These are phyloP conservation scores for Dipodomys spectabilis DNA, from an alignment of 2,113 vertebrate species.

Conservation along the genomic window DNA sequence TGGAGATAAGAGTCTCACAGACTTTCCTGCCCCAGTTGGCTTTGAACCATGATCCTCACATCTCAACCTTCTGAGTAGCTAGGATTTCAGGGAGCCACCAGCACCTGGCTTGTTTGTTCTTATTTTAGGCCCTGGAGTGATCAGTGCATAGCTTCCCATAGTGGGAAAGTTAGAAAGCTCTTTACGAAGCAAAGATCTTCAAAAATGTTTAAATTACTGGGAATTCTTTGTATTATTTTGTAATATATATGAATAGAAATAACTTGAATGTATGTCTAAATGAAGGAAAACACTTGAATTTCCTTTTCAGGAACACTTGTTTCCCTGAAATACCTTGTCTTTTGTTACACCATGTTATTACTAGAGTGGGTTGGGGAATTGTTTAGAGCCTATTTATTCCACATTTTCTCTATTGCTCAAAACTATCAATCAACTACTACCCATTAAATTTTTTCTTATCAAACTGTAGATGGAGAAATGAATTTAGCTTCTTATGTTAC, in stretches of 20 bases:
- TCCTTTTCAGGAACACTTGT: slow-evolving; percentile 46
- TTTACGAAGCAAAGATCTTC: neutral
- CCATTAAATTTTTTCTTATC: slow-evolving; percentile 24
- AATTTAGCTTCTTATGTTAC: slow-evolving; percentile 66
- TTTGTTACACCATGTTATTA: neutral
- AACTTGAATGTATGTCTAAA: neutral
- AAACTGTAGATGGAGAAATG: slow-evolving; percentile 61
- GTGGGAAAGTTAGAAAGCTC: slow-evolving; percentile 9
- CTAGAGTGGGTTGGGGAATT: slow-evolving; percentile 5
- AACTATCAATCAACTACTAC: slow-evolving; percentile 51
- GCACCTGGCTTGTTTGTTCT: neutral
- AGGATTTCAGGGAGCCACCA: too few relatives aligned
- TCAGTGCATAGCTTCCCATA: neutral
- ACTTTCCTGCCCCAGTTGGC: too few relatives aligned
- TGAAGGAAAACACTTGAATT: neutral
- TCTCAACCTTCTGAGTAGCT: too few relatives aligned
- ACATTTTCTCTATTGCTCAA: neutral
- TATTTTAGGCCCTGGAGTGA: neutral
- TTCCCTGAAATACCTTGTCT: slow-evolving; percentile 16
- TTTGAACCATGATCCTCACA: too few relatives aligned
- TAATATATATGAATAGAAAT: neutral
- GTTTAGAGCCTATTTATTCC: slow-evolving; percentile 17
- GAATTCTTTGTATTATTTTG: slow-evolving; percentile 34
- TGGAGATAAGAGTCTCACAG: too few relatives aligned
- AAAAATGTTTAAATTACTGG: neutral